A percentile compares a stretch with the other conserved stretches of the same genome.
Evolutionary conservation across 2,888 invertebrate genomes (phyloP).

Genomic region (Tenthredo scrophulariae): DNA sequence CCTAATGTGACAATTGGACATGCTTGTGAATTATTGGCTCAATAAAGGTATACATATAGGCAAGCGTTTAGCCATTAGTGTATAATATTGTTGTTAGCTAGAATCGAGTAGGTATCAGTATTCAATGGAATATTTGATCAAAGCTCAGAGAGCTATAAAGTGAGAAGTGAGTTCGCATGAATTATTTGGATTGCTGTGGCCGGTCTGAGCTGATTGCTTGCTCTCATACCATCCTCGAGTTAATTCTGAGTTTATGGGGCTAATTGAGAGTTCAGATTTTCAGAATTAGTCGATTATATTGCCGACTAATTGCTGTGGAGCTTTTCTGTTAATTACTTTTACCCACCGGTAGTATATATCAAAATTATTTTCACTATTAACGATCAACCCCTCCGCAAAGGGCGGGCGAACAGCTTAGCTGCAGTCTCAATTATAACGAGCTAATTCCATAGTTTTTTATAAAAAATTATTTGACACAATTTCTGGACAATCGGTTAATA

Average conservation of each 20-base stretch:
- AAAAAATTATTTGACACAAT: too few species aligned
- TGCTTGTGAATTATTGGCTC: neutral
- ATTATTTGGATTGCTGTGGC: conserved; percentile 17
- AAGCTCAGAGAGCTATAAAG: neutral
- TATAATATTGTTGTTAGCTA: neutral
- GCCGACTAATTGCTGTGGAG: conserved; percentile 56
- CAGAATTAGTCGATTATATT: conserved; percentile 53
- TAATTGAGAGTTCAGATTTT: conserved; percentile 65
- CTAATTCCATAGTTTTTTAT: neutral
- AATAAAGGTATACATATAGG: neutral
- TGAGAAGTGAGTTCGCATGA: conserved; percentile 4
- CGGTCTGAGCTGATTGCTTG: neutral
- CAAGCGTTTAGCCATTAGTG: neutral
- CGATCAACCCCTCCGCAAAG: neutral
- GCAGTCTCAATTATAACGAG: neutral
- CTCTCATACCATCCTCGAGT: conserved; percentile 12
- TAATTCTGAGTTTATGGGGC: conserved; percentile 59
- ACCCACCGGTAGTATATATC: conserved; percentile 19
- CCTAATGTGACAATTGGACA: neutral
- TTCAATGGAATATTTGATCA: neutral
- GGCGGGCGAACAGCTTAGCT: neutral
- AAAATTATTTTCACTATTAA: conserved; percentile 4
- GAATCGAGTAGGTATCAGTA: neutral
- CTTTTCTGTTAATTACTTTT: conserved; percentile 69
- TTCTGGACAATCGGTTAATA: too few species aligned